These are phyloP conservation scores for Ligdia adustata DNA, from an alignment of 2,888 invertebrate species.

Conservation along the genomic window DNA sequence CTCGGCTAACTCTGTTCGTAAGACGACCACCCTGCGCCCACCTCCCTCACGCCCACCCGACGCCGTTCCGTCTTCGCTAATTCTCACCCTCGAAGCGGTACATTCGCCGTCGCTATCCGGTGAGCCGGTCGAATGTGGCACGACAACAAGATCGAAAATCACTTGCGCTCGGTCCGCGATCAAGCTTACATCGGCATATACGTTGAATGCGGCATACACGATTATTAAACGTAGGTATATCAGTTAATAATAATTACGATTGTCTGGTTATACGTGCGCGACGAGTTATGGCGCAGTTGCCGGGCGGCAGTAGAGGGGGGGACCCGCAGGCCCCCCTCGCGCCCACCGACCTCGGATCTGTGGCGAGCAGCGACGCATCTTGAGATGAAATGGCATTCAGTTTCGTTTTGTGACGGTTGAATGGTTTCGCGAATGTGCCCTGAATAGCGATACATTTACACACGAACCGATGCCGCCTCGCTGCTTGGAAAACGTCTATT, in stretches of 20 bases:
- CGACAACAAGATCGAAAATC: constrained; percentile 56
- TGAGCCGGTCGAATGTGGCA: constrained; percentile 57
- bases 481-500: constrained; percentile 21
- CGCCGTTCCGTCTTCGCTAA: constrained; percentile 54
- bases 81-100: constrained; percentile 60
- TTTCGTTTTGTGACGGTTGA: constrained; percentile 71
- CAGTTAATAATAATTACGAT: constrained; percentile 81
- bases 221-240: constrained; percentile 78
- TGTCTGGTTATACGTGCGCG: constrained; percentile 78
- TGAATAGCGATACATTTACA: constrained; percentile 47
- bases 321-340: constrained; percentile 43
- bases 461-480: constrained; percentile 16
- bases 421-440: constrained; percentile 61
- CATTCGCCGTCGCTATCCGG: constrained; percentile 46
- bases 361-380: constrained; percentile 62
- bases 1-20: constrained; percentile 64
- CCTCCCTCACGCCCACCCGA: constrained; percentile 30
- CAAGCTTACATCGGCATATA: constrained; percentile 47
- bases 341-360: constrained; percentile 53
- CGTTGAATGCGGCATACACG: constrained; percentile 60
- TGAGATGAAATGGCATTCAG: constrained; percentile 71
- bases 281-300: constrained; percentile 78
- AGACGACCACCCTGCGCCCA: constrained; percentile 47
- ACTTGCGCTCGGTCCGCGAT: constrained; percentile 44
- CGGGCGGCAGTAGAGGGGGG: constrained; percentile 57